Evolutionary conservation across 2,113 vertebrate species (phyloP).

Genomic region (Xenopus laevis): DNA sequence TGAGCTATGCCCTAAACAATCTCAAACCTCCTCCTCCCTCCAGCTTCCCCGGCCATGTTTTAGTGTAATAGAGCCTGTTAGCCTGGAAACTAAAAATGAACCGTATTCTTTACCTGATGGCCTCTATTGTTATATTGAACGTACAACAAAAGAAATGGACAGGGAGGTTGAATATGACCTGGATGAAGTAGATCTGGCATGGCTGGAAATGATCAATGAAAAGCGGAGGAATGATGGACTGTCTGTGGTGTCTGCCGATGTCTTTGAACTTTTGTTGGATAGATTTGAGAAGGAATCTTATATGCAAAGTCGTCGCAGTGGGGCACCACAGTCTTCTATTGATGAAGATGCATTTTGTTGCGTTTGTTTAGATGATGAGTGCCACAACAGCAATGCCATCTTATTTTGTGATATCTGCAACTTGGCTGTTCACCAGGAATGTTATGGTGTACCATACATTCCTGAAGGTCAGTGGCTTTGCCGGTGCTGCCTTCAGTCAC

Average conservation of each 20-base stretch:
- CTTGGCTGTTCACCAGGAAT: slow-evolving; percentile 95
- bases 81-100: slow-evolving; percentile 61
- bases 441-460: slow-evolving; percentile 94
- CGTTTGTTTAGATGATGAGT: slow-evolving; percentile 96
- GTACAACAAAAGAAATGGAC: slow-evolving; percentile 79
- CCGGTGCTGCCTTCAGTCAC: slow-evolving; percentile 93
- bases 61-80: slow-evolving; percentile 75
- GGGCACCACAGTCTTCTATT: slow-evolving; percentile 75
- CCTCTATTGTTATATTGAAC: slow-evolving; percentile 90
- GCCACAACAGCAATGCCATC: slow-evolving; percentile 97
- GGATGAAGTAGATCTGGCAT: slow-evolving; percentile 92
- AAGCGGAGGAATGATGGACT: slow-evolving; percentile 77
- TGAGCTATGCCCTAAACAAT: slow-evolving; percentile 71
- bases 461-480: slow-evolving; percentile 97
- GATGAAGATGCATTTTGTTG: slow-evolving; percentile 97
- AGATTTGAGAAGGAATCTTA: slow-evolving; percentile 91
- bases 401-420: slow-evolving; percentile 97
- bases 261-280: slow-evolving; percentile 89
- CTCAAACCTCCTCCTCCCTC: slow-evolving; percentile 48
- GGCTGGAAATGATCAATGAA: slow-evolving; percentile 92
- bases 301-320: slow-evolving; percentile 79
- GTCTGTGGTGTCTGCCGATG: slow-evolving; percentile 75
- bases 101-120: slow-evolving; percentile 70
- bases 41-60: slow-evolving; percentile 87
- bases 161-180: slow-evolving; percentile 91